Percentiles rank a stretch among this genome's conserved stretches.
Evolutionary conservation across 2,888 invertebrate genomes (phyloP).

Genomic region (Cephus pulcher): DNA sequence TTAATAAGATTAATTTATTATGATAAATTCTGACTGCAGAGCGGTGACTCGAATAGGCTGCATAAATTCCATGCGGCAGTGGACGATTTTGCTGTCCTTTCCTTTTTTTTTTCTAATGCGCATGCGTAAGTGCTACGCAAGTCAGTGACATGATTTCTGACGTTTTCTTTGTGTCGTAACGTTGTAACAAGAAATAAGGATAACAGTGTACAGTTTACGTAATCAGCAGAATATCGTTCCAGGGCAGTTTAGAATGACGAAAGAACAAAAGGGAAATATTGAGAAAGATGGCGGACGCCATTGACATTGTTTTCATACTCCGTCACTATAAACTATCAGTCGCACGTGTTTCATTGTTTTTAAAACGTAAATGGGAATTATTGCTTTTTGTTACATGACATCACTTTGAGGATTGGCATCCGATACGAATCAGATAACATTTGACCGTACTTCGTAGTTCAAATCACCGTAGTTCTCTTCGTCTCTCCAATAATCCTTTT

Average conservation of each 20-base stretch:
- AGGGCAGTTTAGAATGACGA: not conserved
- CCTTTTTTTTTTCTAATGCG: not conserved
- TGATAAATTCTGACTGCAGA: not conserved
- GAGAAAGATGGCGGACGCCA: not conserved
- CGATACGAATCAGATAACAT: not conserved
- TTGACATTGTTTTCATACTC: not conserved
- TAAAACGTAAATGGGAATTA: slow-evolving; percentile 29
- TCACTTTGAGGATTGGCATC: not conserved
- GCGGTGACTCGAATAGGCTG: not conserved
- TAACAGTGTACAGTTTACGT: not conserved
- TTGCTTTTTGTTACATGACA: slow-evolving; percentile 34
- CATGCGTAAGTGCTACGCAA: not conserved
- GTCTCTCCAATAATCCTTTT: not conserved
- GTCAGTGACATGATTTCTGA: not conserved
- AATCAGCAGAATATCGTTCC: not conserved
- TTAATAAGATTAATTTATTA: not conserved
- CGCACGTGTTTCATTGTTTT: slow-evolving; percentile 31
- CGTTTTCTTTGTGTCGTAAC: not conserved
- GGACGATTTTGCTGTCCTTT: not conserved
- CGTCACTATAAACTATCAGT: slow-evolving; percentile 43
- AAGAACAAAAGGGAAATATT: not conserved
- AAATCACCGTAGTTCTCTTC: not conserved
- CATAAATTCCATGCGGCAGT: not conserved
- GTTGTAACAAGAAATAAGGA: not conserved
- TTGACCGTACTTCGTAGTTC: not conserved